Percentiles rank a stretch among this genome's conserved stretches.
These are phyloP conservation scores for Chloroceryle amazona DNA, from an alignment of 2,797 vertebrate genomes.

Conservation along the genomic window DNA sequence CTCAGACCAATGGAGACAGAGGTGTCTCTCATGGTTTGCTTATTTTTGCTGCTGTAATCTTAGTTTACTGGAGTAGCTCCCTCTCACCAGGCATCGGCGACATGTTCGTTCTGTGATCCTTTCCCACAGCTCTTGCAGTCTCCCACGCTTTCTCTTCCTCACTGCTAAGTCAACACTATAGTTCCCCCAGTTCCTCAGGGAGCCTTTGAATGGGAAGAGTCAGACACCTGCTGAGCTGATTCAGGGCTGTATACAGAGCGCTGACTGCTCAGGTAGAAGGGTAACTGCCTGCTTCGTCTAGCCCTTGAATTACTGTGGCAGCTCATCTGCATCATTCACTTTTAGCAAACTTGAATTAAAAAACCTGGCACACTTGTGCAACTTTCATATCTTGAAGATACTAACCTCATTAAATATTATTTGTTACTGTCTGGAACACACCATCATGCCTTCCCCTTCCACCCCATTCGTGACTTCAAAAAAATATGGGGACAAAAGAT, in stretches of 20 bases:
- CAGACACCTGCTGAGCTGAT: constrained; percentile 39
- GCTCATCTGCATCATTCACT: constrained; percentile 15
- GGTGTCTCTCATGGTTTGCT: neutral
- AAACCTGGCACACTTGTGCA: neutral
- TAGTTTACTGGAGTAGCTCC: constrained; percentile 19
- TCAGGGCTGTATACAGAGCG: neutral
- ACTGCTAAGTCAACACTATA: neutral
- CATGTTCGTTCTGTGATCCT: neutral
- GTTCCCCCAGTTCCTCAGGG: neutral
- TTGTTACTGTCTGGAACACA: neutral
- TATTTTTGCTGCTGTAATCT: constrained; percentile 38
- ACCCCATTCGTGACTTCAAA: neutral
- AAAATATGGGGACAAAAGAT: neutral
- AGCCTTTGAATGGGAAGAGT: constrained; percentile 49
- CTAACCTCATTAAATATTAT: neutral
- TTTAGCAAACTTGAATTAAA: neutral
- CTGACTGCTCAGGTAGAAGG: constrained; percentile 43
- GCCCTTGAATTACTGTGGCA: constrained; percentile 1
- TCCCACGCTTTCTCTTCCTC: constrained; percentile 52
- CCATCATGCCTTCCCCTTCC: accelerated
- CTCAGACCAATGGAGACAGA: neutral
- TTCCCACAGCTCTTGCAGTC: constrained; percentile 46
- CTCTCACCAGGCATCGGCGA: constrained; percentile 33
- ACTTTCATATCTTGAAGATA: neutral
- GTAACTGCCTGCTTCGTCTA: constrained; percentile 2